phyloP scores from a whole-genome alignment of 2,797 vertebrate species.

The Acestrorhynchus altus region DNA sequence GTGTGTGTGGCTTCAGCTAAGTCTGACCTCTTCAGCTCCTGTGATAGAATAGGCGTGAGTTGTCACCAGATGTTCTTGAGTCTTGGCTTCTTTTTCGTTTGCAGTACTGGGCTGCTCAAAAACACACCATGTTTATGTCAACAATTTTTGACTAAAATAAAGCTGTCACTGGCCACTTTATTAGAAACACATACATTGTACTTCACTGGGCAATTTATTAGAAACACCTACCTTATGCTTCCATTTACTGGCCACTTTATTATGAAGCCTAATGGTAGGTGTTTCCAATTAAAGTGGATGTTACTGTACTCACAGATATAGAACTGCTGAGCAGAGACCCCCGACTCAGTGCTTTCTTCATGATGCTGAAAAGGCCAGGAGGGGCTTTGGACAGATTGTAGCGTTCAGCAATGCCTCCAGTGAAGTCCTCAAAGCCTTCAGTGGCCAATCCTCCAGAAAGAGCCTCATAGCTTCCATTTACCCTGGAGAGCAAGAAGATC shows the following conservation, averaged over 20 bases:
- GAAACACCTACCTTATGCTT: too few species aligned
- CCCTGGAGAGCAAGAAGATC: constrained; percentile 62
- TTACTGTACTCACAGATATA: constrained; percentile 76
- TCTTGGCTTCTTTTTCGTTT: constrained; percentile 78
- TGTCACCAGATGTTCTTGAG: constrained; percentile 83
- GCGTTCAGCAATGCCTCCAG: constrained; percentile 86
- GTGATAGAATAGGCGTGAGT: constrained; percentile 88
- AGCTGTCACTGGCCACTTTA: too few species aligned
- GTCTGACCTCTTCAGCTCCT: constrained; percentile 81
- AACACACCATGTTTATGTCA: too few species aligned
- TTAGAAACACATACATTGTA: too few species aligned
- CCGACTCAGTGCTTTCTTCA: constrained; percentile 83
- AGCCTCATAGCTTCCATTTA: constrained; percentile 85
- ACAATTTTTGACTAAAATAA: too few species aligned
- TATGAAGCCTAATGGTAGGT: background rate
- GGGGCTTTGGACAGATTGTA: constrained; percentile 81
- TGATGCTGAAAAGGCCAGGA: constrained; percentile 81
- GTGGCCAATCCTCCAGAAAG: constrained; percentile 82
- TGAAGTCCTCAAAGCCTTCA: constrained; percentile 90
- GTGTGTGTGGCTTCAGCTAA: background rate
- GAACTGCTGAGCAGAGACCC: constrained; percentile 88
- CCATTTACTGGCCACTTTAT: too few species aligned
- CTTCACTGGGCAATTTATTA: too few species aligned
- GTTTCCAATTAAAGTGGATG: background rate
- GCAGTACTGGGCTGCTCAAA: background rate